Evolutionary conservation across 1,140 invertebrate genomes (phyloP).

Genomic region (Scaptomyza montana): DNA sequence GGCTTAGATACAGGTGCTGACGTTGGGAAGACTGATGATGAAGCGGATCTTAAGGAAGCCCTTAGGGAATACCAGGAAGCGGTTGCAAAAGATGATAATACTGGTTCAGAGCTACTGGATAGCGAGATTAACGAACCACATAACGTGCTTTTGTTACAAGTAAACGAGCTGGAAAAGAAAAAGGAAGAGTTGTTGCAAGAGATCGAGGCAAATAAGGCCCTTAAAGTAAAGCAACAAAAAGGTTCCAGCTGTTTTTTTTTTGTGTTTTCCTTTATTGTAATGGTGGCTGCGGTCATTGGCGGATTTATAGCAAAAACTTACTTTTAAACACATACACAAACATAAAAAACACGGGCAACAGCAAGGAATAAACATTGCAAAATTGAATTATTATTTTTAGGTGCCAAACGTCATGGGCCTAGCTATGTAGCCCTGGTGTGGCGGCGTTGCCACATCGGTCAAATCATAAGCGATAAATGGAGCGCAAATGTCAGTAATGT

Average conservation of each 20-base stretch:
- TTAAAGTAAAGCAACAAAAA: neutral
- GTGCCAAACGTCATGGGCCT: neutral
- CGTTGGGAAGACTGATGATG: neutral
- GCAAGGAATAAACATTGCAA: neutral
- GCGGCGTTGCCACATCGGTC: neutral
- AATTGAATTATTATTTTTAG: neutral
- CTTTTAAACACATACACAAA: neutral
- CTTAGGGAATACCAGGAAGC: conserved; percentile 6
- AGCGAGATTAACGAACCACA: conserved; percentile 3
- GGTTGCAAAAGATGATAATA: neutral
- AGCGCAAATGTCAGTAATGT: too few relatives aligned
- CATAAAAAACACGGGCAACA: too few relatives aligned
- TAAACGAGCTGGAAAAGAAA: conserved; percentile 42
- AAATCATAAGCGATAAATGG: too few relatives aligned
- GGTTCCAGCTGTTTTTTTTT: neutral
- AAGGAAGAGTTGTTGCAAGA: conserved; percentile 20
- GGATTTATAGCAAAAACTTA: conserved; percentile 18
- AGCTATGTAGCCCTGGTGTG: neutral
- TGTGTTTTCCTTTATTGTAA: neutral
- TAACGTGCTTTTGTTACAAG: conserved; percentile 20
- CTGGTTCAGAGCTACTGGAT: neutral
- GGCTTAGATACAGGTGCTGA: neutral
- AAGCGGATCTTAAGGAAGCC: neutral
- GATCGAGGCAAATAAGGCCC: conserved; percentile 8
- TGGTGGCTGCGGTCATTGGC: conserved; percentile 20